phyloP scores from a whole-genome alignment of 2,888 invertebrate genomes.

The Leptopilina myrica region DNA sequence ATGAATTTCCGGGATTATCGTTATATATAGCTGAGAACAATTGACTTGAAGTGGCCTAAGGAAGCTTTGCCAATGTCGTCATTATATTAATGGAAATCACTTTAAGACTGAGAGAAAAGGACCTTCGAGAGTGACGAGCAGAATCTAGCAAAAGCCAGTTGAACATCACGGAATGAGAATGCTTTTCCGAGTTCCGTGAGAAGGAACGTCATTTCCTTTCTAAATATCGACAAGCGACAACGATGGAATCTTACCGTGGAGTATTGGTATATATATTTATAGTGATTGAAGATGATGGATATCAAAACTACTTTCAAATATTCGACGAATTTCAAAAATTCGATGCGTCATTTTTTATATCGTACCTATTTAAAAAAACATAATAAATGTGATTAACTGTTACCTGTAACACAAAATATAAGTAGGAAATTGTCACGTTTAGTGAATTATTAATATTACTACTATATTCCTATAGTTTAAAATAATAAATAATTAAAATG shows the following conservation, averaged over 20 bases:
- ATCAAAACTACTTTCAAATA: not conserved
- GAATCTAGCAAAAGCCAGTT: constrained; percentile 1
- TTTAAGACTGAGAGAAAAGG: not conserved
- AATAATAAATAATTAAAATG: too few species aligned
- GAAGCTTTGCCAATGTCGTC: constrained; percentile 19
- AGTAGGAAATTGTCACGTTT: too few species aligned
- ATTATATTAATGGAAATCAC: constrained; percentile 38
- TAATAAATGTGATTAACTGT: too few species aligned
- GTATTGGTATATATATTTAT: not conserved
- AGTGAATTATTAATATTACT: too few species aligned
- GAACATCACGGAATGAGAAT: constrained; percentile 30
- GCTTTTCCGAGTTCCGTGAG: constrained; percentile 19
- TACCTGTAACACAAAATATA: too few species aligned
- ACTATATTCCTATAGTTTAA: too few species aligned
- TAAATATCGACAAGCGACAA: constrained; percentile 27
- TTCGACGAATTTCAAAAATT: not conserved
- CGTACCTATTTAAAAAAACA: too few species aligned
- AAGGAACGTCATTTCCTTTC: constrained; percentile 36
- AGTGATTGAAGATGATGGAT: not conserved
- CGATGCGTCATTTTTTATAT: not conserved
- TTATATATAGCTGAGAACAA: not conserved
- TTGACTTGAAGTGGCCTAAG: not conserved
- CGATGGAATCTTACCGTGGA: constrained; percentile 5
- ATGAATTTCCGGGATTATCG: constrained; percentile 9
- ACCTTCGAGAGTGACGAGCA: not conserved